Evolutionary conservation across 2,797 vertebrate species (phyloP), one percentile per base, ranked within the genome.

Genomic region (Serranus cabrilla): DNA sequence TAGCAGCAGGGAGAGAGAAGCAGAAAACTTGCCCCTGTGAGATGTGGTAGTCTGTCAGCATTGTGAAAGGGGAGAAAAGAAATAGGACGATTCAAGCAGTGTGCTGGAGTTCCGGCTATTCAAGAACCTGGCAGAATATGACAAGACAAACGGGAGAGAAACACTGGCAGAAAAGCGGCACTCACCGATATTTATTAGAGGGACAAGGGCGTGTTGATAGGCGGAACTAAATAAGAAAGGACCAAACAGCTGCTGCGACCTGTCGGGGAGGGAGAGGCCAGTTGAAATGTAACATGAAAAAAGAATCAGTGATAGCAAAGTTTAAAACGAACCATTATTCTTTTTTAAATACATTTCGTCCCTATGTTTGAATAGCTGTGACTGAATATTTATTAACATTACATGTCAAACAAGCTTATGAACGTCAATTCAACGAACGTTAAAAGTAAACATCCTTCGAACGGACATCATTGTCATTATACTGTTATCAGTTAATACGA

Each of bases 171-270:
- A 65, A 52, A 37, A 59, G 18, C 42, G 8, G 52, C 31, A 90
- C 92, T 91, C 90, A 91, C 92, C 83, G 47, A 68, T 93, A 93
- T 94, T 93, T 94, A 93, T 94, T 77, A 69, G 6, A 52, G 57
- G 61, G 54, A 82, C 71, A 90, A 88, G 91, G 94, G 93, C 86
- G 93, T 92, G 94, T 87, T 86, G 74, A 89, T 87, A 91, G 93
- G 93, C 91, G 92, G 92, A 91, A 81, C 88, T 71, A 89, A 84
- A 79, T 42, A 74, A 77, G 71, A 69, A 75, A 86, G 78, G 62
- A 89, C 88, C 90, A 92, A 87, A 92, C 84, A 90, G 76, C 88
- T 80, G 85, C 79, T 81, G 65, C 63, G 79, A 94, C 88, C 91
- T 92, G 84, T 78, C 25, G 6, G 17, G 42, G 71, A 80, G 84